phyloP scores from a whole-genome alignment of 2,888 invertebrate species.

The Hirtodrosophila duncani region DNA sequence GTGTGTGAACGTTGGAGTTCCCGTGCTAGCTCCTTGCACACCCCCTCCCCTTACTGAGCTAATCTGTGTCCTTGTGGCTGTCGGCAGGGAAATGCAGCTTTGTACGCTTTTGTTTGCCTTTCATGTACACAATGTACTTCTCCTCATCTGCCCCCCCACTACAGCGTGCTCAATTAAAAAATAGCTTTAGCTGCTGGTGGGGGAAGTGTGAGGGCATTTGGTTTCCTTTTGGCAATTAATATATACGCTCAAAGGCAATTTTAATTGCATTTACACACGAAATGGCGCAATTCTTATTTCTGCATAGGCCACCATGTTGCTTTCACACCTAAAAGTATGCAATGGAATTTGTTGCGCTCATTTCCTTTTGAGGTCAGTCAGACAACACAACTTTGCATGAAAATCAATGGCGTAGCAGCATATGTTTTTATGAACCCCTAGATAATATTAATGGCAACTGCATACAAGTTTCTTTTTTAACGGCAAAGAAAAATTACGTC shows the following conservation, averaged over 20 bases:
- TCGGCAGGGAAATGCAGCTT: slow-evolving; percentile 49
- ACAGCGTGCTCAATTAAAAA: slow-evolving; percentile 58
- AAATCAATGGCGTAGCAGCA: slow-evolving; percentile 35
- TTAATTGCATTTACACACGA: slow-evolving; percentile 67
- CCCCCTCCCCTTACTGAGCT: slow-evolving; percentile 24
- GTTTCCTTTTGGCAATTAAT: slow-evolving; percentile 62
- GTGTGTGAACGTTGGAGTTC: too few species aligned
- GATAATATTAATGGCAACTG: slow-evolving; percentile 49
- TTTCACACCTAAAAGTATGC: slow-evolving; percentile 62
- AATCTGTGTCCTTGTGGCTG: slow-evolving; percentile 42
- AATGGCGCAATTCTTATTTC: slow-evolving; percentile 52
- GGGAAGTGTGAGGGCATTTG: slow-evolving; percentile 5
- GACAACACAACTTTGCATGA: slow-evolving; percentile 3
- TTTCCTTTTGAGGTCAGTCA: slow-evolving; percentile 31
- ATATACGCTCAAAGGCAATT: slow-evolving; percentile 55
- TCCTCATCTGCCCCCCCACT: neutral
- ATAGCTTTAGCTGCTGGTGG: slow-evolving; percentile 35
- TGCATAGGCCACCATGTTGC: too few species aligned
- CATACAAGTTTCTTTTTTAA: slow-evolving; percentile 6
- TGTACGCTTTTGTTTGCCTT: slow-evolving; percentile 44
- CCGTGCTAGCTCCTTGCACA: too few species aligned
- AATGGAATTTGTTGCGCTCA: slow-evolving; percentile 26
- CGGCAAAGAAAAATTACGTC: slow-evolving; percentile 7
- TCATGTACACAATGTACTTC: too few species aligned
- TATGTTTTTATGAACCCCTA: slow-evolving; percentile 18